Base-by-base conservation (phyloP, 2,113 vertebrate species). In the Rhynchomys soricoides region DNA sequence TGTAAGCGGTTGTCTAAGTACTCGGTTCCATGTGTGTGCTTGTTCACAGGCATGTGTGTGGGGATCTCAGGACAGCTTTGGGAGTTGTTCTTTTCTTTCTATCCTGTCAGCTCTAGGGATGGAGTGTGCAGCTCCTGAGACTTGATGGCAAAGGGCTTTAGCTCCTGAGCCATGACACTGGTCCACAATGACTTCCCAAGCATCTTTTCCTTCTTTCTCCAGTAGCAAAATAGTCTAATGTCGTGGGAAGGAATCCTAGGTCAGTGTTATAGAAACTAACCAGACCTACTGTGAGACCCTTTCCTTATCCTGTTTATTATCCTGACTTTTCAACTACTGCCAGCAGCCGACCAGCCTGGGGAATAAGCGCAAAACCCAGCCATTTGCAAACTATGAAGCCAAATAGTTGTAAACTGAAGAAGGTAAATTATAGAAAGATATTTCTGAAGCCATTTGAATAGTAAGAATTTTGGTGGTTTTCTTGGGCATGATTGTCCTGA, bases 201-300 rank as follows among this genome's bases (percentile, higher is more conserved):
- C 73, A 83, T 55, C 95, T 57, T 95, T 94, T 97, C 68, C 93
- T 88, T 97, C 75, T 95, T 97, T 64, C 52, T 90, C 52, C 26
- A 91, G 73, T 59, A 97, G 12, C 10, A 97, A 64, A 93, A 94
- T 15, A 95, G 86, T 89, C 73, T 62, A 86, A 77, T 31, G 31
- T 81, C 55, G 37, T 78, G 9, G 78, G 77, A 87, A 16, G 83
- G 62, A 73, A 66, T 29, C 40, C 10, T 68, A 89, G 81, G 64
- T 83, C 62, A 96, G 90, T 0, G 0, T 86, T 89, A 96, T 45
- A 94, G 97, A 96, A 96, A 97, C 97, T 98, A 94, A 31, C 13
- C 83, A 94, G 97, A 79, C 31, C 52, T 77, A 48, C 85, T 73
- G 13, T 7, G 26, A 89, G 82, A 82, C 62, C 29, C 50, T 90